Base-by-base conservation (phyloP, 2,888 invertebrate species). In the Cecidostiba fungosa region DNA sequence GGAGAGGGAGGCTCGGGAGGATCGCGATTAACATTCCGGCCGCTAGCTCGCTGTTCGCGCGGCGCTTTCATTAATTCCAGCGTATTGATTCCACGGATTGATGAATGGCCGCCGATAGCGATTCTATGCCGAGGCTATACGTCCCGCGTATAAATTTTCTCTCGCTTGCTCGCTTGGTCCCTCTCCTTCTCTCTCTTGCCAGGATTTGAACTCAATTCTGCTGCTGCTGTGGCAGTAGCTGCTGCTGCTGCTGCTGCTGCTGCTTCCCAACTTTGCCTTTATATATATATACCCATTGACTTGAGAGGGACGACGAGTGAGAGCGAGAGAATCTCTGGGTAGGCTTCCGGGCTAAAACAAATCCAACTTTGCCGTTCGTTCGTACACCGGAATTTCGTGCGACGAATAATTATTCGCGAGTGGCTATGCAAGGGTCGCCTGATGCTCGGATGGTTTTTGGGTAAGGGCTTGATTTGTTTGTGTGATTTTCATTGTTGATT, bases 1-100 rank as follows among this genome's bases (percentile, higher is more conserved):
- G 83, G 76, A 74, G 79, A 77, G 84, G 69, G 84, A 84, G 88
- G 90, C 87, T 88, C 89, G 89, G 92, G 92, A 91, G 92, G 91
- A 93, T 92, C 93, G 92, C 93, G 93, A 93, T 93, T 93, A 93
- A 93, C 93, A 93, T 93, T 93, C 93, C 93, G 92, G 91, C 92
- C 93, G 92, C 92, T 92, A 91, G 92, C 92, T 78, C 69, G 83
- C 87, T 83, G 85, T 80, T 81, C 73, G 82, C 85, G 85, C 78
- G 78, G 80, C 85, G 93, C 93, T 93, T 93, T 93, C 93, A 93
- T 93, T 93, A 93, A 93, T 93, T 93, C 93, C 92, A 92, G 92
- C 92, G 93, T 93, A 93, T 93, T 93, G 93, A 93, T 93, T 93
- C 92, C 91, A 39, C 29, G 91, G 93, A 93, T 93, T 93, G 93